Percentiles rank a stretch among this genome's conserved stretches.
Evolutionary conservation across 2,797 vertebrate genomes (phyloP).

Genomic region (Hypotaenidia okinawae): DNA sequence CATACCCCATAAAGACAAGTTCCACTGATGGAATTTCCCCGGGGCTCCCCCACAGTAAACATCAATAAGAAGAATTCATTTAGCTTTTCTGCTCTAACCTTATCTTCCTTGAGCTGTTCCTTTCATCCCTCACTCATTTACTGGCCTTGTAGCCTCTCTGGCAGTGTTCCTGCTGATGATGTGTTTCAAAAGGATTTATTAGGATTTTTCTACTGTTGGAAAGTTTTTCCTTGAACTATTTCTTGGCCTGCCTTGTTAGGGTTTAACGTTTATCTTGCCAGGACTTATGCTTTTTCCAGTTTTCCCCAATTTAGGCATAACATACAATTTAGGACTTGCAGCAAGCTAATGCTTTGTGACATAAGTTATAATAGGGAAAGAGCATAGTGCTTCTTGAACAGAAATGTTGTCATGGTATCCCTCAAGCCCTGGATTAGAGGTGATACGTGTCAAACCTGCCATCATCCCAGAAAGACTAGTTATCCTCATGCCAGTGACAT

Average conservation of each 20-base stretch:
- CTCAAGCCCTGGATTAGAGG: background rate
- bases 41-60: background rate
- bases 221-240: slow-evolving; percentile 27
- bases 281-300: background rate
- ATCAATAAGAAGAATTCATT: background rate
- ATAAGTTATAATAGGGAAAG: background rate
- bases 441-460: background rate
- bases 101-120: background rate
- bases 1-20: background rate
- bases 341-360: background rate
- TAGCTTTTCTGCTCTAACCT: slow-evolving; percentile 10
- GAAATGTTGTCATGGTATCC: background rate
- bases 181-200: slow-evolving; percentile 21
- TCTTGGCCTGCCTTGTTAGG: background rate
- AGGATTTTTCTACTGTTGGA: background rate
- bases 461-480: background rate
- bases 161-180: slow-evolving; percentile 3
- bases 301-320: background rate
- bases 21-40: background rate
- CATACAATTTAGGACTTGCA: background rate
- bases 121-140: background rate
- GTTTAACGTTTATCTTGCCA: background rate
- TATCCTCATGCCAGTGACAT: background rate
- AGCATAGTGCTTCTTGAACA: background rate
- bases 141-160: slow-evolving; percentile 11